Conservation (phyloP, 2,113 vertebrate species). For the Gavialis gangeticus region DNA sequence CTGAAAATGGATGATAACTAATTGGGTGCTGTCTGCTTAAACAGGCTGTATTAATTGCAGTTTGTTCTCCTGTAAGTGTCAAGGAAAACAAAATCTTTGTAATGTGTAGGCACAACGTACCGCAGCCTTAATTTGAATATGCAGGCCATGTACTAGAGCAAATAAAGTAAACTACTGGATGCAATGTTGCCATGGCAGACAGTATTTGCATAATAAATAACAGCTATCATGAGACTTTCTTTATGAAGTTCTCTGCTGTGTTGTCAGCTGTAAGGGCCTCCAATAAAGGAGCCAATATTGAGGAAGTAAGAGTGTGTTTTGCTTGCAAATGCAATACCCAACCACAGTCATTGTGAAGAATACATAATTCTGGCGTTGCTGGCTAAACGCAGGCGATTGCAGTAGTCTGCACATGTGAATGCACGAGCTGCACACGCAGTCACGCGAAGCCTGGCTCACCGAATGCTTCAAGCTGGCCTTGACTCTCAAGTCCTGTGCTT, state of each 20-base stretch:
- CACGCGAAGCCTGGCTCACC: background rate
- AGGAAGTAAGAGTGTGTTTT: constrained; percentile 72
- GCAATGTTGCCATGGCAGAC: constrained; percentile 82
- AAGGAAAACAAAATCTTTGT: constrained; percentile 87
- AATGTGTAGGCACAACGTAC: constrained; percentile 78
- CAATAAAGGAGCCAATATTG: constrained; percentile 77
- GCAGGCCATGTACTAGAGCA: constrained; percentile 69
- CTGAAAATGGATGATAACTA: constrained; percentile 87
- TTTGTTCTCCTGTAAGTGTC: constrained; percentile 84
- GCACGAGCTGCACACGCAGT: background rate
- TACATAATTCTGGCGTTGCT: constrained; percentile 18
- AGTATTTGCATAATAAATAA: constrained; percentile 84
- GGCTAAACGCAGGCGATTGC: constrained; percentile 21
- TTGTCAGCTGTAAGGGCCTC: constrained; percentile 75
- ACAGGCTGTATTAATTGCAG: constrained; percentile 85
- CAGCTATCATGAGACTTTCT: constrained; percentile 83
- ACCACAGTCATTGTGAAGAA: constrained; percentile 29
- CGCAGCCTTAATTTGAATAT: constrained; percentile 78
- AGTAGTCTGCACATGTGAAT: background rate
- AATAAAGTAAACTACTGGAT: constrained; percentile 78
- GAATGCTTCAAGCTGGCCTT: background rate
- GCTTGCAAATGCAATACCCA: constrained; percentile 53
- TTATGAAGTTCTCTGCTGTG: constrained; percentile 80
- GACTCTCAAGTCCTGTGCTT: background rate
- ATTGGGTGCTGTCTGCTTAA: constrained; percentile 85